Conservation (phyloP, 2,888 invertebrate genomes). For the Mactromeris polynyma region DNA sequence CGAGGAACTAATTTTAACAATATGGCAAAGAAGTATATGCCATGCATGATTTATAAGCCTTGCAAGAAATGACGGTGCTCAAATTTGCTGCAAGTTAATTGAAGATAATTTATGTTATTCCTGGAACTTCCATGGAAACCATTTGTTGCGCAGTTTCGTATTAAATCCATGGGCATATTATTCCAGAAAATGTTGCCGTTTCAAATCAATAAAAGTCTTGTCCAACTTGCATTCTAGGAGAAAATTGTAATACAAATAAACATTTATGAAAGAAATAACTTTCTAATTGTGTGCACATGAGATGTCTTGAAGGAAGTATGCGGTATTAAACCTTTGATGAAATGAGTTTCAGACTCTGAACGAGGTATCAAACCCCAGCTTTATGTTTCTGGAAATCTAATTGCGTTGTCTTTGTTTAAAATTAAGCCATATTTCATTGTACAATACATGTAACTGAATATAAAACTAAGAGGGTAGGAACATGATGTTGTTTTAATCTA, state of each 20-base stretch:
- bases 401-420: slow-evolving; percentile 9
- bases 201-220: background rate
- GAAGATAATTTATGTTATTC: background rate
- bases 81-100: background rate
- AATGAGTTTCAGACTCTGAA: background rate
- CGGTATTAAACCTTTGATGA: background rate
- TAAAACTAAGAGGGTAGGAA: background rate
- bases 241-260: background rate
- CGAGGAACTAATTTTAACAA: background rate
- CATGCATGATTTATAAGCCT: background rate
- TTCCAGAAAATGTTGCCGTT: background rate
- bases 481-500: background rate
- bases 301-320: background rate
- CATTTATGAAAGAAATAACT: background rate
- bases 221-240: background rate
- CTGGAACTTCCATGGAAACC: background rate
- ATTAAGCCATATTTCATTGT: slow-evolving; percentile 17
- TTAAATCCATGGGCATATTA: background rate
- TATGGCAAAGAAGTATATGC: background rate
- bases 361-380: background rate
- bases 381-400: slow-evolving; percentile 6
- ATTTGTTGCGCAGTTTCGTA: background rate
- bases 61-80: background rate
- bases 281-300: background rate
- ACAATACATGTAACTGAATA: background rate